phyloP scores from a whole-genome alignment of 1,140 invertebrate genomes.

The Tetramorium alpestre region DNA sequence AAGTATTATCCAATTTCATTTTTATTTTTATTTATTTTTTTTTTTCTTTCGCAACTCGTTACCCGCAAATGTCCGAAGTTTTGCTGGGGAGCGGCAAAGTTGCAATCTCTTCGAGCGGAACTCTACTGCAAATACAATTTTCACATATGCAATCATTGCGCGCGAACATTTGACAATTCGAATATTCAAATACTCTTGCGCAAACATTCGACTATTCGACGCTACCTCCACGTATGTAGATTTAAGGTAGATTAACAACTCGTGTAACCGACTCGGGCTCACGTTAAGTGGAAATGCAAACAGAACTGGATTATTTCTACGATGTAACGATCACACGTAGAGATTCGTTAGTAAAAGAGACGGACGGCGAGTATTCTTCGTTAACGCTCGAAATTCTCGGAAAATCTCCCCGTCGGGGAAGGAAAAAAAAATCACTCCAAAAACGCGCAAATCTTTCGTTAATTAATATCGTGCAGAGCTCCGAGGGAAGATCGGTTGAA shows the following conservation, averaged over 20 bases:
- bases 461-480: neutral
- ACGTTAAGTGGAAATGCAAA: slow-evolving; percentile 31
- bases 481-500: too few species aligned
- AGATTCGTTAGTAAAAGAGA: neutral
- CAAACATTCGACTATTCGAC: slow-evolving; percentile 25
- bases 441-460: neutral
- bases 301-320: slow-evolving; percentile 6
- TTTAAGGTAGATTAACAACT: slow-evolving; percentile 45
- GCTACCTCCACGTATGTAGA: neutral
- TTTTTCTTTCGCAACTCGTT: neutral
- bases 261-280: neutral
- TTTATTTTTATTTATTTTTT: neutral
- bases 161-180: slow-evolving; percentile 21
- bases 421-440: neutral
- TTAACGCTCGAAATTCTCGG: neutral
- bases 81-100: neutral
- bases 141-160: slow-evolving; percentile 16
- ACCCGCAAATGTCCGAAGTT: neutral
- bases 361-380: neutral
- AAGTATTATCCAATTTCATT: neutral
- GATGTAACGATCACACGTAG: neutral
- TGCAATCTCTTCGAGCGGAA: neutral
- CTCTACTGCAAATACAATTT: slow-evolving; percentile 5
- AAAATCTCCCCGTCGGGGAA: neutral
- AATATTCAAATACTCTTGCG: slow-evolving; percentile 3